Evolutionary conservation across 2,113 vertebrate species (phyloP), one percentile per base, ranked within the genome.

Genomic region (Glaucomys volans): DNA sequence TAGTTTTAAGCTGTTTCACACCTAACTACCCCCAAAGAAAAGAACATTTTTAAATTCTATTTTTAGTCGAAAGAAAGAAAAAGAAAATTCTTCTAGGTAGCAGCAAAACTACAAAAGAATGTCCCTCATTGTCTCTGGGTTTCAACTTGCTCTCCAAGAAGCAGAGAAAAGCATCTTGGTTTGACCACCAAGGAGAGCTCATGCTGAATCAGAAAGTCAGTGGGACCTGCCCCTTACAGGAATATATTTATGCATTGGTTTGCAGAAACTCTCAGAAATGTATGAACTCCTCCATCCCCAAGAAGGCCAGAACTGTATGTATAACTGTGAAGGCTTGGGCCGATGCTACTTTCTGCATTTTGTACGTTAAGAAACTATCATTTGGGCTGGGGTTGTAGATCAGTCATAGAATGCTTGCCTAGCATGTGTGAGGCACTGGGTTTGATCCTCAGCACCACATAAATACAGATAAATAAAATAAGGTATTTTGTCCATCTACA

Each of bases 1-100:
- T 84, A 86, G 42, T 71, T 96, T 98, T 95, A 97, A 93, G 80
- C 87, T 84, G 66, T 97, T 97, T 97, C 89, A 96, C 87, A 97
- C 96, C 93, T 96, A 97, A 94, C 79, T 96, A 93, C 64, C 42
- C 79, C 67, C 76, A 95, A 89, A 95, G 91, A 97, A 97, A 95
- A 40, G 66, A 94, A 89, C 47, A 69, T 69, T 96, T 95, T 92
- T 92, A 88, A 67, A 75, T 97, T 62, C 91, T 97, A 93, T 96
- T 97, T 97, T 97, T 90, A 92, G 69, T 87, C 24, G 64, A 14
- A 82, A 11, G 54, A 92, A 24, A 87, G 32, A 17, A 44, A 88
- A 69, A 77, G 59, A 90, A 92, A 88, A 79, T 85, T 87, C 64
- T 85, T 95, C 76, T 80, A 72, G 28, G 67, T 88, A 64, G 35